Conservation (phyloP, 2,797 vertebrate species). For the Microcaecilia unicolor region DNA sequence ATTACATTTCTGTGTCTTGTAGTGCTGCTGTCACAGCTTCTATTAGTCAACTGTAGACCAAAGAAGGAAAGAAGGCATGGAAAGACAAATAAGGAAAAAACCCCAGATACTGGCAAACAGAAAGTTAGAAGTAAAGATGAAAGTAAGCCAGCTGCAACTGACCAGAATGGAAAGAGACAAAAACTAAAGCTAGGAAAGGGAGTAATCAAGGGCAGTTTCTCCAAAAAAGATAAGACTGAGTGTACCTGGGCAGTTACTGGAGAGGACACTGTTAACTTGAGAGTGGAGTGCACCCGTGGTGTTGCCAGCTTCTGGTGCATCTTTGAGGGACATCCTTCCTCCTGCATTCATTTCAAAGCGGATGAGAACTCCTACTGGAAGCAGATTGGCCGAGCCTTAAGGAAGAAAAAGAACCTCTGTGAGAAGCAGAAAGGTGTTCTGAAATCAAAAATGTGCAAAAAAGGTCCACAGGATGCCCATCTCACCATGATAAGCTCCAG, state of each 20-base stretch:
- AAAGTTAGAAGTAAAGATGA: background rate
- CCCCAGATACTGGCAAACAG: background rate
- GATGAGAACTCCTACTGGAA: slow-evolving; percentile 68
- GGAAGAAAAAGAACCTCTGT: slow-evolving; percentile 68
- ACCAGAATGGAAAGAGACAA: slow-evolving; percentile 9
- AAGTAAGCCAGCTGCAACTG: background rate
- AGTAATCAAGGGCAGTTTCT: slow-evolving; percentile 54
- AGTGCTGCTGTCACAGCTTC: slow-evolving; percentile 47
- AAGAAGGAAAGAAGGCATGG: slow-evolving; percentile 33
- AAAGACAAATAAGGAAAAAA: slow-evolving; percentile 15
- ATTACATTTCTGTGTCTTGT: slow-evolving; percentile 49
- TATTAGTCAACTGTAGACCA: slow-evolving; percentile 46
- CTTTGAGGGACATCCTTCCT: slow-evolving; percentile 57
- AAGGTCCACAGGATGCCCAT: slow-evolving; percentile 58
- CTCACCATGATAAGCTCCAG: slow-evolving; percentile 52
- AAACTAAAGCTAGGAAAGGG: slow-evolving; percentile 25
- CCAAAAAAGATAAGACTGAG: slow-evolving; percentile 54
- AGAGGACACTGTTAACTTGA: slow-evolving; percentile 30
- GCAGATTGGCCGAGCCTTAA: slow-evolving; percentile 65
- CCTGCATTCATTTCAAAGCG: slow-evolving; percentile 58
- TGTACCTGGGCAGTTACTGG: slow-evolving; percentile 65
- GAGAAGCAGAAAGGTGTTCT: slow-evolving; percentile 44
- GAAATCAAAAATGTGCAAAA: slow-evolving; percentile 66
- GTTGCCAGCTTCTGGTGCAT: slow-evolving; percentile 53
- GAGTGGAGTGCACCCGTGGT: slow-evolving; percentile 49